These are phyloP conservation scores for Pilophorus perplexus DNA, from an alignment of 2,888 invertebrate genomes.

Conservation along the genomic window DNA sequence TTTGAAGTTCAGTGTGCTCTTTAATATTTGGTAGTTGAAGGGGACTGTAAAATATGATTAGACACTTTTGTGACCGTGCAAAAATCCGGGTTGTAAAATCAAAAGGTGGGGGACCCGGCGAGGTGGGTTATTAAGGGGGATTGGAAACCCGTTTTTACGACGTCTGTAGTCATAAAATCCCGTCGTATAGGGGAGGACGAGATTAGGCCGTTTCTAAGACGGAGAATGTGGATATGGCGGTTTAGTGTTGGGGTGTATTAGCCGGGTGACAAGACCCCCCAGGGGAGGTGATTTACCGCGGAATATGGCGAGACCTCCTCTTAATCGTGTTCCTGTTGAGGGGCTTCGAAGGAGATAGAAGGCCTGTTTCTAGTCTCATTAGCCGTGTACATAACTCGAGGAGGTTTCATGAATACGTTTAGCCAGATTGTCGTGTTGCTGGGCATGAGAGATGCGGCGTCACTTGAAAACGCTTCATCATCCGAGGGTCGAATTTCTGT, in stretches of 20 bases:
- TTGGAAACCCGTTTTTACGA: too few relatives aligned
- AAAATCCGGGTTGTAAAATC: conserved; percentile 15
- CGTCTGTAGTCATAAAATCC: too few relatives aligned
- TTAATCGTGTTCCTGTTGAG: neutral
- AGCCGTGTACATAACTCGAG: conserved; percentile 8
- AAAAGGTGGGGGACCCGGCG: neutral
- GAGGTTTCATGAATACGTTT: conserved; percentile 16
- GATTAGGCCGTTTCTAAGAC: too few relatives aligned
- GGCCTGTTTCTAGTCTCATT: conserved; percentile 12
- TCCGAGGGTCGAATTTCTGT: too few relatives aligned
- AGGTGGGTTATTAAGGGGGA: too few relatives aligned
- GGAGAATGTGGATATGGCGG: neutral
- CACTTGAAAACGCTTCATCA: too few relatives aligned
- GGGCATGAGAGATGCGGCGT: too few relatives aligned
- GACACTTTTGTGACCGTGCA: conserved; percentile 7
- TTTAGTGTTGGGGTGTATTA: neutral
- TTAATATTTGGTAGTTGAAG: neutral
- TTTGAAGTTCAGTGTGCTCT: conserved; percentile 3
- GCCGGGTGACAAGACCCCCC: neutral
- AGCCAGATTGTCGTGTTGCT: too few relatives aligned
- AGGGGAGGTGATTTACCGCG: conserved; percentile 4
- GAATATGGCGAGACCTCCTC: neutral
- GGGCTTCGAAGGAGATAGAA: too few relatives aligned
- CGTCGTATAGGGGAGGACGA: too few relatives aligned
- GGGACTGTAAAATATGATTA: conserved; percentile 19